phyloP scores from a whole-genome alignment of 2,888 invertebrate genomes.

The Hemaris fuciformis region DNA sequence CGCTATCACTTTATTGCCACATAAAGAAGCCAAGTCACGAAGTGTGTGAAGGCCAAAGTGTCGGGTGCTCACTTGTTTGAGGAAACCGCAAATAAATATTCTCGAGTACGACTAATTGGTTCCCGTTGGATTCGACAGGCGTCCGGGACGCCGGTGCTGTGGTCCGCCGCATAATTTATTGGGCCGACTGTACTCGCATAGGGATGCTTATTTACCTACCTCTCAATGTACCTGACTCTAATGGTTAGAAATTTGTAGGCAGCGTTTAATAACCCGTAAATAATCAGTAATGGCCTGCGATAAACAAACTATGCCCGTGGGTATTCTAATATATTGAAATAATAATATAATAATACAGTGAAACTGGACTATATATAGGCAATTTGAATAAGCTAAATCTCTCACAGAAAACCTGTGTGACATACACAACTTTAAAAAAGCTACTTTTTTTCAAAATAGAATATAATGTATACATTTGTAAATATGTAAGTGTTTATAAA shows the following conservation, averaged over 20 bases:
- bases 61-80: constrained; percentile 65
- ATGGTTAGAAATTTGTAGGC: constrained; percentile 7
- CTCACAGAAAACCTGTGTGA: too few relatives aligned
- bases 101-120: constrained; percentile 75
- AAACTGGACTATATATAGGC: too few relatives aligned
- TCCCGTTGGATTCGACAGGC: constrained; percentile 74
- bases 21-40: constrained; percentile 59
- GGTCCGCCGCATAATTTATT: constrained; percentile 76
- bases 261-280: neutral
- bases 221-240: constrained; percentile 27
- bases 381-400: too few relatives aligned
- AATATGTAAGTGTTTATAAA: too few relatives aligned
- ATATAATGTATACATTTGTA: too few relatives aligned
- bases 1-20: constrained; percentile 42
- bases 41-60: constrained; percentile 49
- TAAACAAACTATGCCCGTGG: too few relatives aligned
- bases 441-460: too few relatives aligned
- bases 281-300: neutral
- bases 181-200: constrained; percentile 52
- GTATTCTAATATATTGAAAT: too few relatives aligned
- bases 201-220: constrained; percentile 42
- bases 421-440: too few relatives aligned
- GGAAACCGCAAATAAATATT: constrained; percentile 78
- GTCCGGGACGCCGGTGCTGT: constrained; percentile 57
- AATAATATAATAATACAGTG: too few relatives aligned